phyloP scores from a whole-genome alignment of 2,888 invertebrate species.

The Brenthis ino region DNA sequence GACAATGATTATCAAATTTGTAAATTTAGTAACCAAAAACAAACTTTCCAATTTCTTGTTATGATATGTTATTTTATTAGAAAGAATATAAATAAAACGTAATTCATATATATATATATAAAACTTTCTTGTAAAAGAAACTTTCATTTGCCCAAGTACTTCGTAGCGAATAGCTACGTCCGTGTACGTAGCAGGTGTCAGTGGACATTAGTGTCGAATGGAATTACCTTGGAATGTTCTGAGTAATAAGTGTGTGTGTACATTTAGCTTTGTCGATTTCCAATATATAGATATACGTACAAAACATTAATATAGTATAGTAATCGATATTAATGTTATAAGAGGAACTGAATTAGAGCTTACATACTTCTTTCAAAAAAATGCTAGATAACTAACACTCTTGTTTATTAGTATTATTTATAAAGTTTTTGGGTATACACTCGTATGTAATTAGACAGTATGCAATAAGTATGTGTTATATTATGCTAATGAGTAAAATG shows the following conservation, averaged over 20 bases:
- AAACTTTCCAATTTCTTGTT: too few relatives aligned
- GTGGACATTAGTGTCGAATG: constrained; percentile 35
- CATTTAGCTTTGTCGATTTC: constrained; percentile 15
- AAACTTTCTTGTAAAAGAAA: background rate
- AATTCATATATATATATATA: background rate
- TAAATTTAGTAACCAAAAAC: too few relatives aligned
- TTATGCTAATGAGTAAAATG: too few relatives aligned
- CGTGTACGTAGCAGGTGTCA: constrained; percentile 38
- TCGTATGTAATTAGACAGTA: too few relatives aligned
- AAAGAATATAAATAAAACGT: too few relatives aligned
- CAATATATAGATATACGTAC: constrained; percentile 10
- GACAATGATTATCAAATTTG: too few relatives aligned
- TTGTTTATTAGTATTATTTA: too few relatives aligned
- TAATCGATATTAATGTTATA: background rate
- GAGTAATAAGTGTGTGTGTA: constrained; percentile 19
- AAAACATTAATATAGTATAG: constrained; percentile 6
- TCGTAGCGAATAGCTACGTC: constrained; percentile 21
- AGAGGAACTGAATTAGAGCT: background rate
- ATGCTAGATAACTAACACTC: too few relatives aligned
- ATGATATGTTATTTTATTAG: too few relatives aligned
- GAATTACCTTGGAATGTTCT: constrained; percentile 31
- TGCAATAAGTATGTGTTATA: too few relatives aligned
- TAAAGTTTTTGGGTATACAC: too few relatives aligned
- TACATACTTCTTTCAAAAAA: too few relatives aligned
- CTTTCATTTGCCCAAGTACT: constrained; percentile 6